A percentile compares a stretch with the other conserved stretches of the same genome.
Conservation (phyloP, 2,888 invertebrate genomes). For the Aleiodes testaceus region DNA sequence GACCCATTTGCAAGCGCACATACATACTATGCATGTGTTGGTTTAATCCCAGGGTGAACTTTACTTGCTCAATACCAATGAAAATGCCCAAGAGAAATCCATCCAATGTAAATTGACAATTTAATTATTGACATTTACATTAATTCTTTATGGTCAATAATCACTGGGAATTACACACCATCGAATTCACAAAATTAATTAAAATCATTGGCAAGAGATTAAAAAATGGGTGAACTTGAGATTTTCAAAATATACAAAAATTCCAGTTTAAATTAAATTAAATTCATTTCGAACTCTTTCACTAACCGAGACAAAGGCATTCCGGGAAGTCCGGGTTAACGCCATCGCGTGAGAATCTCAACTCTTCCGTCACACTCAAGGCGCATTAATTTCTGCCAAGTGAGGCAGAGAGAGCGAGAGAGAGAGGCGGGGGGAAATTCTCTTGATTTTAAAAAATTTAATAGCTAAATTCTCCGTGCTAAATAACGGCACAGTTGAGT, state of each 20-base stretch:
- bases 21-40: constrained; percentile 19
- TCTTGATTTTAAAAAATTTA: constrained; percentile 37
- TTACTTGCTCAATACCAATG: constrained; percentile 32
- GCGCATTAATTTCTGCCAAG: constrained; percentile 22
- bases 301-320: constrained; percentile 30
- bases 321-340: constrained; percentile 26
- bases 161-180: not conserved
- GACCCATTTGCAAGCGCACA: constrained; percentile 22
- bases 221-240: too few species aligned
- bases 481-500: constrained; percentile 48
- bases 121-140: constrained; percentile 5
- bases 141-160: not conserved
- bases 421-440: not conserved
- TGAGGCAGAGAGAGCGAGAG: not conserved
- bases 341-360: constrained; percentile 46
- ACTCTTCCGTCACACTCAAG: constrained; percentile 19
- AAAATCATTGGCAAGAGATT: too few species aligned
- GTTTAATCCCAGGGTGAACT: constrained; percentile 40
- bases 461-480: constrained; percentile 35
- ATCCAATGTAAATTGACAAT: constrained; percentile 21
- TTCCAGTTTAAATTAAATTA: constrained; percentile 1
- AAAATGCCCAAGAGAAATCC: constrained; percentile 22
- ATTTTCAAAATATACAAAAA: constrained; percentile 6
- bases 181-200: not conserved
- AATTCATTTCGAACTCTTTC: constrained; percentile 1